Evolutionary conservation across 2,888 invertebrate species (phyloP).

Genomic region (Dryococelus australis): DNA sequence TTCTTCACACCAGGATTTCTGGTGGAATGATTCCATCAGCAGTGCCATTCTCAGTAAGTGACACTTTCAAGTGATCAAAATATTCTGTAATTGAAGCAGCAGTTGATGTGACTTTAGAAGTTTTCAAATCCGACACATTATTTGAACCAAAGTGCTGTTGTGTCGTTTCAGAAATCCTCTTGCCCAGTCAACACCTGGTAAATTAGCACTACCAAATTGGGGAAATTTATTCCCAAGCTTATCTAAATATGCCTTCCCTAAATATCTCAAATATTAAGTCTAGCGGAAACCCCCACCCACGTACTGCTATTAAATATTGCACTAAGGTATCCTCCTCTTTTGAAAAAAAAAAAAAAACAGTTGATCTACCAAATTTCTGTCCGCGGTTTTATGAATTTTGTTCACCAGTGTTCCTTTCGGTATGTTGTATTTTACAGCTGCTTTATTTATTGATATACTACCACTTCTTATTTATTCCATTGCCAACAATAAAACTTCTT

Average conservation of each 20-base stretch:
- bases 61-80: slow-evolving; percentile 11
- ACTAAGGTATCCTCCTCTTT: neutral
- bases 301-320: neutral
- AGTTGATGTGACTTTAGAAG: neutral
- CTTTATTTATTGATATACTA: too few relatives aligned
- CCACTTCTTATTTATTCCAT: too few relatives aligned
- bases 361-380: neutral
- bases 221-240: neutral
- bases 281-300: neutral
- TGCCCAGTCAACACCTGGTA: neutral
- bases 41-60: neutral
- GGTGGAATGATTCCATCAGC: neutral
- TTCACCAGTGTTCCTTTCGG: too few relatives aligned
- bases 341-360: slow-evolving; percentile 7
- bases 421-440: too few relatives aligned
- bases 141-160: neutral
- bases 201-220: neutral
- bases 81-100: neutral
- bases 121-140: slow-evolving; percentile 21
- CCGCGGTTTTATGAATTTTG: neutral
- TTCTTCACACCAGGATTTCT: slow-evolving; percentile 26
- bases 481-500: too few relatives aligned
- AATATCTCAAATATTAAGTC: neutral
- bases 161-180: neutral
- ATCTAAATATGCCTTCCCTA: neutral